phyloP scores from a whole-genome alignment of 2,888 invertebrate species.

The Empis livida region DNA sequence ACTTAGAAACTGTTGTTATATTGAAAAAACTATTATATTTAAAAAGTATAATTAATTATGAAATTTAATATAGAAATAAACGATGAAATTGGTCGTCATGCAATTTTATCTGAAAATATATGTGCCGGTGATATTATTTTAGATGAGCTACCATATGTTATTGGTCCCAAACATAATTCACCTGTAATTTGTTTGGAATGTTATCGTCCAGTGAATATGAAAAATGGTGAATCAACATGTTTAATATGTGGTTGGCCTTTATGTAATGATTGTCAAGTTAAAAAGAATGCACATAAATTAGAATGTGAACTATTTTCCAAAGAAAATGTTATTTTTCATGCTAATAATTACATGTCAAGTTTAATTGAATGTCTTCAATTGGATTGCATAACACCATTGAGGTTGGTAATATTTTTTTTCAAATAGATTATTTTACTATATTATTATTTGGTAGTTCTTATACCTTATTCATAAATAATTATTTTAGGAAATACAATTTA shows the following conservation, averaged over 20 bases:
- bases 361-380: conserved; percentile 45
- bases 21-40: no score
- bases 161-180: conserved; percentile 65
- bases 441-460: no score
- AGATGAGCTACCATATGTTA: conserved; percentile 55
- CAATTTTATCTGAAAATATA: conserved; percentile 52
- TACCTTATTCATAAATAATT: no score
- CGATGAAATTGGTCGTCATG: conserved; percentile 54
- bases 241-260: conserved; percentile 59
- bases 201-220: conserved; percentile 45
- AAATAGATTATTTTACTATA: no score
- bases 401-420: conserved; percentile 38
- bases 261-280: conserved; percentile 35
- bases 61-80: conserved; percentile 34
- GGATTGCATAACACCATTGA: conserved; percentile 69
- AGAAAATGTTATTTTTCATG: conserved; percentile 46
- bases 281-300: no score
- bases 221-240: conserved; percentile 39
- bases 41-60: conserved; percentile 21
- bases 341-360: no score
- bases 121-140: conserved; percentile 59
- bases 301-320: conserved; percentile 56
- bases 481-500: no score
- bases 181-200: conserved; percentile 64
- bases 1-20: no score